Base-by-base conservation (phyloP, 1,140 invertebrate species). In the Apis florea region DNA sequence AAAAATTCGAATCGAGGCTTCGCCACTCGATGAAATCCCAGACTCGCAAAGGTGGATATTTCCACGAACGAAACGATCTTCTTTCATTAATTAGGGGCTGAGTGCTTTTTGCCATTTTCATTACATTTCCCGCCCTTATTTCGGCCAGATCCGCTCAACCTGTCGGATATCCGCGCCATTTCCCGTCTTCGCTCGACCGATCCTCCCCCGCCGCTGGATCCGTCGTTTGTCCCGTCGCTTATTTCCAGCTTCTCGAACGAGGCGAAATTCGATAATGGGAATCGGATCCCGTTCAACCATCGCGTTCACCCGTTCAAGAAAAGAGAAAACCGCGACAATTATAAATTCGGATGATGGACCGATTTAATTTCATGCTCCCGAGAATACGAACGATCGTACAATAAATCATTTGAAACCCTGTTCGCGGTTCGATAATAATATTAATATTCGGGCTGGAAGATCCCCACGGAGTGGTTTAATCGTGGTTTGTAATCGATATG, bases 91-190 rank as follows among this genome's bases (percentile, higher is more conserved):
- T 87, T 87, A 86, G 82, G 85, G 56, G 19, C 24, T 26, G 73
- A 87, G 82, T 87, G 86, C 82, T 87, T 87, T 87, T 82, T 86
- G 86, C 82, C 82, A 84, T 87, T 87, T 87, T 86, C 85, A 87
- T 87, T 87, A 84, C 58, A 67, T 63, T 81, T 83, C 74, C 72
- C 67, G 72, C 61, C 61, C 68, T 61, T 59, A 61, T 74, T 81
- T 56, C 49, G 47, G 64, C 53, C 53, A 82, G 79, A 82, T 83
- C 70, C 71, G 80, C 53, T 81, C 75, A 84, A 85, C 75, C 81
- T 76, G 75, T 78, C 79, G 49, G 84, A 80, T 85, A 69, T 85
- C 82, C 82, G 73, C 79, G 68, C 31, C 79, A 77, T 85, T 85
- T 85, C n/a, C 83, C 54, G 59, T 72, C 64, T 76, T 58, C 54